Evolutionary conservation across 2,888 invertebrate species (phyloP).

Genomic region (Caenorhabditis zanzibari): DNA sequence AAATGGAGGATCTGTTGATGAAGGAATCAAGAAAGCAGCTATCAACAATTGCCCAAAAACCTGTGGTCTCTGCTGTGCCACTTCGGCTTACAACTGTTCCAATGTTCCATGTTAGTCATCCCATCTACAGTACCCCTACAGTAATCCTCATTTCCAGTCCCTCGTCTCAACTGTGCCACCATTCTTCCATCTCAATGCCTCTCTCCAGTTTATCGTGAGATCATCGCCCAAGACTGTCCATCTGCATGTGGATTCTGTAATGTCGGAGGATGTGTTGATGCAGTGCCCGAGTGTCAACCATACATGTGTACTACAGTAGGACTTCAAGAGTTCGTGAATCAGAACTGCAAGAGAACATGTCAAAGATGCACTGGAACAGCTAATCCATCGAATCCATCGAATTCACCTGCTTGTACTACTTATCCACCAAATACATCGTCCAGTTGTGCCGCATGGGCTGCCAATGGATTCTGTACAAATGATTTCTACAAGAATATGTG

Average conservation of each 20-base stretch:
- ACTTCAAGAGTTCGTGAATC: conserved; percentile 57
- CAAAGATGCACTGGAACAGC: conserved; percentile 1
- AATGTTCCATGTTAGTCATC: conserved; percentile 51
- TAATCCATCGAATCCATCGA: conserved; percentile 9
- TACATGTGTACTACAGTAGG: conserved; percentile 52
- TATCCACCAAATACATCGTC: conserved; percentile 21
- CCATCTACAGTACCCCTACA: neutral
- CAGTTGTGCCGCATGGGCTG: conserved; percentile 31
- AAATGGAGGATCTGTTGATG: neutral
- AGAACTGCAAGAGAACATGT: conserved; percentile 72
- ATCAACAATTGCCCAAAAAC: conserved; percentile 49
- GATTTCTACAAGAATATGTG: conserved; percentile 16
- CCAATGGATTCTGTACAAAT: conserved; percentile 38
- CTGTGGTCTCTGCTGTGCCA: conserved; percentile 67
- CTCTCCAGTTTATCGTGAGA: conserved; percentile 42
- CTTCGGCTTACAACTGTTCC: conserved; percentile 55
- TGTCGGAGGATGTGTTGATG: conserved; percentile 68
- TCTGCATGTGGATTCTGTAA: conserved; percentile 65
- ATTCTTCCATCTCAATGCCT: conserved; percentile 51
- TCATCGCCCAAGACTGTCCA: conserved; percentile 64
- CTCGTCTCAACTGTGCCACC: conserved; percentile 42
- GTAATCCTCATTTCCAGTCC: conserved; percentile 16
- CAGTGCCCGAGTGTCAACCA: conserved; percentile 38
- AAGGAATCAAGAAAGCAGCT: neutral
- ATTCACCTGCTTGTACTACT: neutral